Evolutionary conservation across 2,113 vertebrate genomes (phyloP), one percentile per base, ranked within the genome.

Genomic region (Galbula dea): DNA sequence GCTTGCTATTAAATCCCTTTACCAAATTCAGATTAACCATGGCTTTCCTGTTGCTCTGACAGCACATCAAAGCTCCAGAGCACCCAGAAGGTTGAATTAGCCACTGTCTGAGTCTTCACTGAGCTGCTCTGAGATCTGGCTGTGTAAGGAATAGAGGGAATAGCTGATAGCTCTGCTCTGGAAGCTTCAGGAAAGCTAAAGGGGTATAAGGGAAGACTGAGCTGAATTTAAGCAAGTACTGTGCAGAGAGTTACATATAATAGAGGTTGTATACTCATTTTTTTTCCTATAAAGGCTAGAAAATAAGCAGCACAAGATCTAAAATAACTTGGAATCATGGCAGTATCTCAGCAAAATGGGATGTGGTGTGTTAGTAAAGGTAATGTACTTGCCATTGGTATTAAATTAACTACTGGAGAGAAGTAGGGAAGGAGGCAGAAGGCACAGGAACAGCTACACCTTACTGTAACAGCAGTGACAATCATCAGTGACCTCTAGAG

Each of bases 1-100:
- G 49, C 34, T 93, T 83, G 66, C 89, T 94, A 92, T 85, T 82
- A 95, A 94, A 85, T 92, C 67, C 87, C 67, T 92, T 83, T n/a
- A 85, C 91, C 82, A 83, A 92, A 92, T 89, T 94, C 75, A 83
- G 78, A 89, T 94, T 91, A 80, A n/a, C 55, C 27, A 46, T 83
- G 72, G 71, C 27, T 89, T 93, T 67, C 17, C 72, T 51, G 63
- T 59, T 85, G 71, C 89, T 91, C 89, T 85, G 78, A 96, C 81
- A 92, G 65, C 27, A 85, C 72, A 85, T 94, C 87, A 95, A 96
- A 96, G 78, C 59, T 89, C 59, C 37, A 71, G 82, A 89, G 78
- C 51, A 80, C 63, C 41, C 81, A 87, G 51, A 96, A 94, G 67
- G 71, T 55, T 94, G 91, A 83, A 87, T 94, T 92, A 94, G 32